Evolutionary conservation across 2,113 vertebrate species (phyloP).

Genomic region (Corythornis vintsioides): DNA sequence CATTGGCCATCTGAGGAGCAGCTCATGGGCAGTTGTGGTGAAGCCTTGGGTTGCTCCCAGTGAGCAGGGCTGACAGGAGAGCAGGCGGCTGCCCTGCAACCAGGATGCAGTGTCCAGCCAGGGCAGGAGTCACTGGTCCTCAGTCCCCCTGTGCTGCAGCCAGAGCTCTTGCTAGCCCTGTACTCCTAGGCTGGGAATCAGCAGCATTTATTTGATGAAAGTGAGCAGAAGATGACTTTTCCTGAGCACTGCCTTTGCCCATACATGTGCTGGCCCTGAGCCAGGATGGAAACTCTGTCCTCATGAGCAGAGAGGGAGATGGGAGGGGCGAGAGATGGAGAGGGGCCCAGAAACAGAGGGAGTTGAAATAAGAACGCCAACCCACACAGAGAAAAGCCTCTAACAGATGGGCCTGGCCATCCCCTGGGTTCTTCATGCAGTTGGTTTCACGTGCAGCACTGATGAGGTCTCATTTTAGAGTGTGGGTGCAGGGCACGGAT

Average conservation of each 20-base stretch:
- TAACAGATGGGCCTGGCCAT: neutral
- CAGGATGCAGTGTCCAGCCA: rapidly evolving
- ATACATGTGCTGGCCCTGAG: constrained; percentile 61
- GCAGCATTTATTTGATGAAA: neutral
- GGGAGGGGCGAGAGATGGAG: constrained; percentile 34
- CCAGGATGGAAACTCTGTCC: constrained; percentile 77
- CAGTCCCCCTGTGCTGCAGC: neutral
- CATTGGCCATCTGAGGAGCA: neutral
- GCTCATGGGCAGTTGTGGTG: rapidly evolving
- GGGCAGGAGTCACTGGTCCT: neutral
- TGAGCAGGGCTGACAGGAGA: neutral
- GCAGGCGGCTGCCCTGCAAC: neutral
- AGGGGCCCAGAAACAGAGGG: constrained; percentile 56
- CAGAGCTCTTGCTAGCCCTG: neutral
- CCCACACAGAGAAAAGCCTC: neutral
- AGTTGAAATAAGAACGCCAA: constrained; percentile 33
- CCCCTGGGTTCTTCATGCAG: neutral
- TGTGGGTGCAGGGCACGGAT: neutral
- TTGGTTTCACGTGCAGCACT: neutral
- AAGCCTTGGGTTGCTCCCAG: rapidly evolving
- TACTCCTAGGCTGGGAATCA: neutral
- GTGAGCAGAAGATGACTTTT: constrained; percentile 73
- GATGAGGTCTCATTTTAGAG: neutral
- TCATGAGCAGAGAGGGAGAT: constrained; percentile 66
- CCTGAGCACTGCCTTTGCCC: constrained; percentile 66